Percentiles rank a stretch among this genome's conserved stretches.
Evolutionary conservation across 2,113 vertebrate species (phyloP).

Genomic region (Eretmochelys imbricata): DNA sequence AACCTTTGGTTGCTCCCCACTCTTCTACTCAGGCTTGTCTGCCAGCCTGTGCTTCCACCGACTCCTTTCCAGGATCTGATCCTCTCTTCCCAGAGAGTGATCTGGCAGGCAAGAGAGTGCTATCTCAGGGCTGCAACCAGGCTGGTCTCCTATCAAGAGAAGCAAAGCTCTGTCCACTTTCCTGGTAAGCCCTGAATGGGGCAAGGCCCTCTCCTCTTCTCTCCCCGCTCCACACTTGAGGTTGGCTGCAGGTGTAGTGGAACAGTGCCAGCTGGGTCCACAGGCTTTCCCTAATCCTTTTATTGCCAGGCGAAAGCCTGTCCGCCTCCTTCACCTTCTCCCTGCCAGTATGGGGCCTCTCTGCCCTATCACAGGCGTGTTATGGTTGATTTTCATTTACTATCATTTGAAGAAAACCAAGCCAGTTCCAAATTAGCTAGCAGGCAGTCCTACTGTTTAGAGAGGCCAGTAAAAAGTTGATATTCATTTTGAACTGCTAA

Average conservation of each 20-base stretch:
- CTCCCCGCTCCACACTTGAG: background rate
- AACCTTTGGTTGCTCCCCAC: background rate
- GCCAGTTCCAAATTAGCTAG: background rate
- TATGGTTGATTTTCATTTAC: background rate
- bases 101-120: background rate
- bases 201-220: background rate
- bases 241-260: background rate
- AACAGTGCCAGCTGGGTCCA: background rate
- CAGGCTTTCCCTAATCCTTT: background rate
- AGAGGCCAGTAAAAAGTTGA: background rate
- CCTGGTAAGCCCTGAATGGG: background rate
- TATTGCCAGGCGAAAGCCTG: background rate
- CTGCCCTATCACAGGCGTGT: background rate
- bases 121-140: background rate
- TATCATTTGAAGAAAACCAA: background rate
- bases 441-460: background rate
- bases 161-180: background rate
- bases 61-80: background rate
- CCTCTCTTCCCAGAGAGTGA: background rate
- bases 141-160: background rate
- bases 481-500: background rate
- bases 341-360: background rate
- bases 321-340: background rate
- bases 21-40: background rate
- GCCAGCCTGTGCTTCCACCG: background rate